Evolutionary conservation across 2,888 invertebrate species (phyloP), one percentile per base, ranked within the genome.

Genomic region (Drosophila hamatofila): DNA sequence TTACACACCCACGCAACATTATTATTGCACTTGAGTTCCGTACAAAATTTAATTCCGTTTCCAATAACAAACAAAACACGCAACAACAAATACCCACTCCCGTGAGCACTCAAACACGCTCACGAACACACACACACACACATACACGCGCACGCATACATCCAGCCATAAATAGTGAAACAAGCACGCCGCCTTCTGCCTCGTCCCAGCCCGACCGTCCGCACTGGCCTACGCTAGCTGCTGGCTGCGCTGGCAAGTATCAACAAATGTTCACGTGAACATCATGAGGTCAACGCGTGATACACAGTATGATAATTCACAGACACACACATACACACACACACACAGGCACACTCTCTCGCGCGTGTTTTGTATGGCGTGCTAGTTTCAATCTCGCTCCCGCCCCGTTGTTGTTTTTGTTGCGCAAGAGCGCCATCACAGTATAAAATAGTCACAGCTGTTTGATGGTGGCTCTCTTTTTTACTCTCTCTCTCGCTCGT

Each of bases 271-370:
- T 95, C 95, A 95, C 95, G 95, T 93, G 93, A 93, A 93, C 92
- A 94, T 94, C 97, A 97, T 96, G 97, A 96, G 94, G 94, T 93
- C 93, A 93, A 93, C 94, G 96, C 95, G 95, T 97, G 97, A 95
- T 78, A 94, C 94, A 91, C 91, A 62, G 72, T 68, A 80, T 79
- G 89, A 89, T 86, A 89, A 85, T 80, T 78, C 75, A 78, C 81
- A 81, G 67, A 85, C 37, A 72, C 58, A 89, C 79, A 89, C 91
- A 96, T 30, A 56, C 79, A 89, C 91, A 85, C 37, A 71, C 58
- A 89, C 80, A 89, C 91, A 96, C 35, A 54, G 44, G 37, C 54
- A 58, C 41, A n/a, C 74, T 66, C 73, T 67, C 77, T 63, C 61
- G 75, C 81, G 72, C 74, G 60, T 78, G 75, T 69, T 79, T 67